Conservation (phyloP, 2,797 vertebrate genomes). For the Carapus acus region DNA sequence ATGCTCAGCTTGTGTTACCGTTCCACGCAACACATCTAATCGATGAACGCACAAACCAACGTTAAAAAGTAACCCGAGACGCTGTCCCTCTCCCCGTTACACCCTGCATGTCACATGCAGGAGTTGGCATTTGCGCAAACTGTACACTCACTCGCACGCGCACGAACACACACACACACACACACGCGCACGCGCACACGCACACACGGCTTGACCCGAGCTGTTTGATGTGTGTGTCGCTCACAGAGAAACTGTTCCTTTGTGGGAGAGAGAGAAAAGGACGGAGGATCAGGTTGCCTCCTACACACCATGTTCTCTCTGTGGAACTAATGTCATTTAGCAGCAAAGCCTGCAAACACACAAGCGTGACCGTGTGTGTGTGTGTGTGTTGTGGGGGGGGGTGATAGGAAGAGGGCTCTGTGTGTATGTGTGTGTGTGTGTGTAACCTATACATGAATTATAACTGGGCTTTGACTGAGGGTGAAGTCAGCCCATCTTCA, state of each 20-base stretch:
- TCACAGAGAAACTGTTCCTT: constrained; percentile 68
- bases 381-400: constrained; percentile 17
- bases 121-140: constrained; percentile 8
- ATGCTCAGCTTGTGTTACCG: constrained; percentile 3
- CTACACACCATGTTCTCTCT: constrained; percentile 67
- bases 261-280: constrained; percentile 65
- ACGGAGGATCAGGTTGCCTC: constrained; percentile 69
- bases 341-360: constrained; percentile 65
- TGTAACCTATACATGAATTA: constrained; percentile 60
- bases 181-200: constrained; percentile 28
- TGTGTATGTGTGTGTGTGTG: constrained; percentile 31
- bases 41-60: constrained; percentile 14
- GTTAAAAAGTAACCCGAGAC: constrained; percentile 37
- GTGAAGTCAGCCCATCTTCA: constrained; percentile 53
- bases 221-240: constrained; percentile 59
- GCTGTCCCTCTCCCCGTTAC: constrained; percentile 22
- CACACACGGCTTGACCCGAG: constrained; percentile 53
- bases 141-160: constrained; percentile 17
- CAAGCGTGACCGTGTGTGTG: constrained; percentile 59
- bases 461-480: constrained; percentile 50
- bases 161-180: constrained; percentile 21
- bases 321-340: constrained; percentile 72
- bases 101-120: constrained; percentile 24
- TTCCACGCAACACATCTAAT: constrained; percentile 12
- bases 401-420: constrained; percentile 34